These are phyloP conservation scores for Plemyria rubiginata DNA, from an alignment of 2,888 invertebrate genomes.

Conservation along the genomic window DNA sequence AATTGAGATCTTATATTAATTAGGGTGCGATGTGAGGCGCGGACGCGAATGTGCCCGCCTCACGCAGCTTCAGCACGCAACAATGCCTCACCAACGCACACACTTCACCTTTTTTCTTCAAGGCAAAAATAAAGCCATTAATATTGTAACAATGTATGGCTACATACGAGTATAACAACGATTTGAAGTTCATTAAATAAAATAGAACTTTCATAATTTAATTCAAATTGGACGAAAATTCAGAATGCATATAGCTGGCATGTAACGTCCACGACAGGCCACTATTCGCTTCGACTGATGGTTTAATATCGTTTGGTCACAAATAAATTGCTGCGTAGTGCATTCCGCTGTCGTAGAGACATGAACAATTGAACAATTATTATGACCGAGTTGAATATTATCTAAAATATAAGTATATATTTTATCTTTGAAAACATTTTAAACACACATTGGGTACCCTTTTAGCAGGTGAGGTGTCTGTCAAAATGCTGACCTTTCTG, in stretches of 20 bases:
- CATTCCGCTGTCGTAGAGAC: not conserved
- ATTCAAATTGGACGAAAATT: constrained; percentile 5
- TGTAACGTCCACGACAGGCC: constrained; percentile 3
- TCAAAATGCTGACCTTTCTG: constrained; percentile 34
- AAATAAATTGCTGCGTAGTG: constrained; percentile 12
- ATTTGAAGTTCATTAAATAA: constrained; percentile 25
- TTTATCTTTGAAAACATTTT: constrained; percentile 29
- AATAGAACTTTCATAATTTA: constrained; percentile 3
- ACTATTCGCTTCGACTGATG: constrained; percentile 3
- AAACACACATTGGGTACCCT: constrained; percentile 32
- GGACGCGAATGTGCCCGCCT: constrained; percentile 76
- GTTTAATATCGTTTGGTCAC: constrained; percentile 5
- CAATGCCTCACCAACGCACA: constrained; percentile 50
- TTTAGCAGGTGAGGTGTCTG: constrained; percentile 46
- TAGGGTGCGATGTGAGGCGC: constrained; percentile 78
- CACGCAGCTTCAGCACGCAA: constrained; percentile 81
- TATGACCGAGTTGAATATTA: constrained; percentile 8
- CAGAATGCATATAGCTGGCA: not conserved
- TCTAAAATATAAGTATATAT: constrained; percentile 5
- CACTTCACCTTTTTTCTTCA: constrained; percentile 48
- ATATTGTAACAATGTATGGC: constrained; percentile 19
- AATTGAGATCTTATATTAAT: constrained; percentile 86
- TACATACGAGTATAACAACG: constrained; percentile 7
- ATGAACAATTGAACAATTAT: constrained; percentile 14
- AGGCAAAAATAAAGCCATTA: constrained; percentile 30